Conservation (phyloP, 2,797 vertebrate genomes). For the Triplophysa bombifrons region DNA sequence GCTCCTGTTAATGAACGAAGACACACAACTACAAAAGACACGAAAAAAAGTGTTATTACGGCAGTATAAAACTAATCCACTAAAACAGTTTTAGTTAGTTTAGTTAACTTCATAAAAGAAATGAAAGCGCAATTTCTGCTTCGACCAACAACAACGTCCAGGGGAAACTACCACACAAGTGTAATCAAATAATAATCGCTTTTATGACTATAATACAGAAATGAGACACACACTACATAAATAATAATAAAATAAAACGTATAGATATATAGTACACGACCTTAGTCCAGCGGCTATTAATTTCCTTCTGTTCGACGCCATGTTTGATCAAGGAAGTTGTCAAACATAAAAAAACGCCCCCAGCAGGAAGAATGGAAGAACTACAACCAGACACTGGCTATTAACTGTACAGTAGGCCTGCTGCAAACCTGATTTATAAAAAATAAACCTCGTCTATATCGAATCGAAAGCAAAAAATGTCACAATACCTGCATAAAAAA, state of each 20-base stretch:
- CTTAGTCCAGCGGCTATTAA: conserved; percentile 43
- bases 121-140: not conserved
- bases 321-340: conserved; percentile 27
- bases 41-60: not conserved
- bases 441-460: not conserved
- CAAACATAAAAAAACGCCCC: not conserved
- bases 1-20: conserved; percentile 22
- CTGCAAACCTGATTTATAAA: too few species aligned
- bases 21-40: conserved; percentile 42
- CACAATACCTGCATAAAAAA: not conserved
- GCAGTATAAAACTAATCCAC: not conserved
- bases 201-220: not conserved
- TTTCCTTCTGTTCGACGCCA: conserved; percentile 57
- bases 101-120: not conserved
- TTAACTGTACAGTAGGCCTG: too few species aligned
- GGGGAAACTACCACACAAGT: not conserved
- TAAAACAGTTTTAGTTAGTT: not conserved
- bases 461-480: not conserved
- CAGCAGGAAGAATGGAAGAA: not conserved
- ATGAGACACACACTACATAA: not conserved
- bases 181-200: not conserved
- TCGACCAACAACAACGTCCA: not conserved
- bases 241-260: not conserved
- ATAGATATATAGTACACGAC: conserved; percentile 10
- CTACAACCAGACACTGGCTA: not conserved